Evolutionary conservation across 2,888 invertebrate genomes (phyloP), one percentile per base, ranked within the genome.

Genomic region (Oscheius onirici): DNA sequence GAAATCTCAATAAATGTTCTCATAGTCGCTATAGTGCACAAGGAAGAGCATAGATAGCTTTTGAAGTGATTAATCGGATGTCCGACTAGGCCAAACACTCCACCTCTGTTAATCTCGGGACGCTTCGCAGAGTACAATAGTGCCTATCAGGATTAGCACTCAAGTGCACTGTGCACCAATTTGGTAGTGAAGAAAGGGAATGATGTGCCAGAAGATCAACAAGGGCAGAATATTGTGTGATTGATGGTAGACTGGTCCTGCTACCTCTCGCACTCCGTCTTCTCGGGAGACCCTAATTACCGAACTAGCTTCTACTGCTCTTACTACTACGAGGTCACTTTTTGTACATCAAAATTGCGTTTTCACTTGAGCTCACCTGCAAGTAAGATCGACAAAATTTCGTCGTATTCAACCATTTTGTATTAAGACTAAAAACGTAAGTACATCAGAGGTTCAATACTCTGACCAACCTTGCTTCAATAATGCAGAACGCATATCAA

Each of bases 181-280:
- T 15, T 22, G 22, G 17, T 24, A 46, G 22, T 15, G 28, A 49
- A 49, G 17, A 28, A 49, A 63, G 34, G 46, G 49, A 61, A 13
- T 43, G 10, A 34, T 34, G 13, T 58, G 58, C 40, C 58, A 63
- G 49, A 24, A 49, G 41, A 58, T 10, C 22, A 34, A 24, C 58
- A 40, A 58, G 40, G 63, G 63, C 63, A 60, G 43, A 3, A 49
- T n/a, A 63, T 63, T 49, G 63, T 49, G 63, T 63, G 63, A 63
- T 63, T 46, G 63, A 49, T 63, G 63, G 2, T 17, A 46, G 49
- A 63, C 63, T 63, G 49, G 63, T 63, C 63, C 63, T 17, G 17
- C 63, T 46, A 63, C 49, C 63, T 63, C 63, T 63, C 63, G 49
- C 63, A 63, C 49, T 63, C 49, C 28, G 63, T 46, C 49, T 63